Evolutionary conservation across 2,113 vertebrate species (phyloP).

Genomic region (Nesoenas mayeri): DNA sequence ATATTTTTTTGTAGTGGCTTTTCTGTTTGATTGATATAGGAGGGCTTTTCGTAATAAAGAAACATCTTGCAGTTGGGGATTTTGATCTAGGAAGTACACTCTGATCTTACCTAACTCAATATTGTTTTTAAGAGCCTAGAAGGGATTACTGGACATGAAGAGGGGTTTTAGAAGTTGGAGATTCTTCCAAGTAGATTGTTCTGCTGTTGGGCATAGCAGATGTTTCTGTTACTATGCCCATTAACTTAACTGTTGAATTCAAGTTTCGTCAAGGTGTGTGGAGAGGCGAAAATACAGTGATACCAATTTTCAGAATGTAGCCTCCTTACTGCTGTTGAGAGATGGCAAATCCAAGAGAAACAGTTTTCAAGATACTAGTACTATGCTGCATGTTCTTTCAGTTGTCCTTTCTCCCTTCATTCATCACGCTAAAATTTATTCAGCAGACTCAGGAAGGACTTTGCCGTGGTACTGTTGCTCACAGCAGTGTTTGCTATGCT

Average conservation of each 20-base stretch:
- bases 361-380: not conserved
- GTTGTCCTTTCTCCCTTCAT: not conserved
- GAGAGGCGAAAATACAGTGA: not conserved
- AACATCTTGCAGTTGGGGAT: not conserved
- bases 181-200: not conserved
- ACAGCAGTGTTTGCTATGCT: constrained; percentile 28
- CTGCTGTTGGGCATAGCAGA: not conserved
- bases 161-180: not conserved
- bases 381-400: not conserved
- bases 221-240: not conserved
- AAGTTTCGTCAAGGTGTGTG: not conserved
- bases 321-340: not conserved
- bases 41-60: not conserved
- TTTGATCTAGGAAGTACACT: not conserved
- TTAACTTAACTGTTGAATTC: not conserved
- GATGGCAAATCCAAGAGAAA: not conserved
- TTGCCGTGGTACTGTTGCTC: constrained; percentile 53
- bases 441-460: constrained; percentile 39
- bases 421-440: not conserved
- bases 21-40: not conserved
- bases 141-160: not conserved
- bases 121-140: not conserved
- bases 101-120: not conserved
- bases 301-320: not conserved
- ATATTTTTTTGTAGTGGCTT: not conserved